A percentile compares a stretch with the other conserved stretches of the same genome.
Evolutionary conservation across 2,888 invertebrate genomes (phyloP).

Genomic region (Notodonta ziczac): DNA sequence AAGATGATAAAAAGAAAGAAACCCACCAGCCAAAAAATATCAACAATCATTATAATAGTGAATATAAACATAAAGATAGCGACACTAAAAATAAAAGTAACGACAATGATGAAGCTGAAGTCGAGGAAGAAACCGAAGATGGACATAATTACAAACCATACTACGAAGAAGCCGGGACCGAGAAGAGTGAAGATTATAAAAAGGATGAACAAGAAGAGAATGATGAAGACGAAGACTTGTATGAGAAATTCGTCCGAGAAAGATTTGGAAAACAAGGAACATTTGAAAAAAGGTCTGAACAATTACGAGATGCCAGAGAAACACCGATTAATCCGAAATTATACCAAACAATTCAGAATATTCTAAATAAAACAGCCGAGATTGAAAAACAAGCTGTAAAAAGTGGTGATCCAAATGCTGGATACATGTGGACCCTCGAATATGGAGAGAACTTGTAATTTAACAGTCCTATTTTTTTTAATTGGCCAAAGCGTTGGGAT

Average conservation of each 20-base stretch:
- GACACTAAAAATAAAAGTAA: constrained; percentile 26
- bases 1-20: constrained; percentile 33
- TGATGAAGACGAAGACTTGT: constrained; percentile 65
- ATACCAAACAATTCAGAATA: constrained; percentile 60
- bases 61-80: constrained; percentile 28
- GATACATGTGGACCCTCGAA: constrained; percentile 82
- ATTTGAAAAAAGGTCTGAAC: constrained; percentile 64
- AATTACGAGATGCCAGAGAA: constrained; percentile 45
- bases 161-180: constrained; percentile 36
- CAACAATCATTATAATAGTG: constrained; percentile 45
- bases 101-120: constrained; percentile 32
- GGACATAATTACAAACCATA: constrained; percentile 27
- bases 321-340: constrained; percentile 58
- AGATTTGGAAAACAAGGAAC: constrained; percentile 72
- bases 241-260: constrained; percentile 78
- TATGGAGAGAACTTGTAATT: constrained; percentile 73
- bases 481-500: constrained; percentile 2
- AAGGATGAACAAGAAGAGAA: constrained; percentile 45
- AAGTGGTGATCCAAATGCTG: constrained; percentile 75
- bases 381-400: constrained; percentile 68
- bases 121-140: constrained; percentile 41
- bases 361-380: constrained; percentile 71
- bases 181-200: constrained; percentile 50
- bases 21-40: constrained; percentile 33
- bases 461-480: background rate